Percentiles rank a stretch among this genome's conserved stretches.
Evolutionary conservation across 2,113 vertebrate species (phyloP).

Genomic region (Megaleporinus macrocephalus): DNA sequence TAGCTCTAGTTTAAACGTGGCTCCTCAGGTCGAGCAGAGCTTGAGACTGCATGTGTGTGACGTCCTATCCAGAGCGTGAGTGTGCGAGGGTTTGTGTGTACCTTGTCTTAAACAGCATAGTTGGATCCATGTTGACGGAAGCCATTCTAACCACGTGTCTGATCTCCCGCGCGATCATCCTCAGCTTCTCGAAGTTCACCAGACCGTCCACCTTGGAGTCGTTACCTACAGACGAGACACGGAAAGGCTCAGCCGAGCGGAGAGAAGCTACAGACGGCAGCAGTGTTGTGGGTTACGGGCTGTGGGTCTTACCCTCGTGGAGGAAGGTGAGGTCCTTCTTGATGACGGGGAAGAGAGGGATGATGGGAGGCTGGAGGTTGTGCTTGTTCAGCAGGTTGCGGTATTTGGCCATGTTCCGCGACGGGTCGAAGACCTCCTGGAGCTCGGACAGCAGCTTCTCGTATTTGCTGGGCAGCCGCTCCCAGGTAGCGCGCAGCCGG

Average conservation of each 20-base stretch:
- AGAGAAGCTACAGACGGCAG: background rate
- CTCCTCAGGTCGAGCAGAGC: too few species aligned
- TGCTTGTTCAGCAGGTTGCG: constrained; percentile 97
- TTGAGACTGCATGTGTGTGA: too few species aligned
- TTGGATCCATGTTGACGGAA: constrained; percentile 95
- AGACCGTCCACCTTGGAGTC: constrained; percentile 97
- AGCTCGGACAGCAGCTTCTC: constrained; percentile 96
- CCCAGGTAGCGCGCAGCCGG: constrained; percentile 95
- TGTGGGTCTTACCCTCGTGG: constrained; percentile 87
- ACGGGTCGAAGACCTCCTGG: constrained; percentile 97
- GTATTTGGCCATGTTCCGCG: constrained; percentile 99
- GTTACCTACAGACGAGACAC: constrained; percentile 79
- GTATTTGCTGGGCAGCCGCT: constrained; percentile 97
- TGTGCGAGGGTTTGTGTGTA: constrained; percentile 52
- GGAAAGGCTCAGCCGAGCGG: background rate
- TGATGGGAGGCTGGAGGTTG: constrained; percentile 96
- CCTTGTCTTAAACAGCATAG: constrained; percentile 96
- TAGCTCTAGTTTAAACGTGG: too few species aligned
- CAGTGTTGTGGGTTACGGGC: background rate
- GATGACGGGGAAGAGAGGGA: constrained; percentile 96
- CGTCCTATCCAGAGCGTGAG: too few species aligned
- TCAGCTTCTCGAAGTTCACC: constrained; percentile 97
- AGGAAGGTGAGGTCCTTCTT: constrained; percentile 99
- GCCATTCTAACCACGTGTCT: constrained; percentile 97
- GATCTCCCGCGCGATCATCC: constrained; percentile 99